Percentiles rank a stretch among this genome's conserved stretches.
Evolutionary conservation across 2,888 invertebrate species (phyloP).

Genomic region (Drosophila borealis): DNA sequence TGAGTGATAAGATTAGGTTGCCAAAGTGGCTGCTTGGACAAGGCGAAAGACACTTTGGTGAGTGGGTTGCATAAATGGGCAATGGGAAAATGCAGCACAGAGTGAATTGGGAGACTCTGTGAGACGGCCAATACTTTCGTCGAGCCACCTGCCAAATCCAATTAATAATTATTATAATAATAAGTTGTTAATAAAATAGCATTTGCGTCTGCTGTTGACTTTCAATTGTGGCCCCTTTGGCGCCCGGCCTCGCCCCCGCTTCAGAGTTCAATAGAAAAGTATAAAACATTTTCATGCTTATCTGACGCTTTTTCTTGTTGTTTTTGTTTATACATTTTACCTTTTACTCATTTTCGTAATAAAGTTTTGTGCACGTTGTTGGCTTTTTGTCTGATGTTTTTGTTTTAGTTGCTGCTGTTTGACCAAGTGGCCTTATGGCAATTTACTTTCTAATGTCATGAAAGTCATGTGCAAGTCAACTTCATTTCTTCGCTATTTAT

Average conservation of each 20-base stretch:
- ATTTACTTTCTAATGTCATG: constrained; percentile 79
- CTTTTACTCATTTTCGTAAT: constrained; percentile 58
- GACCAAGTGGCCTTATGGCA: constrained; percentile 80
- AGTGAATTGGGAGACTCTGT: constrained; percentile 12
- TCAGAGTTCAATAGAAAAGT: constrained; percentile 66
- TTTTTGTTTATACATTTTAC: background rate
- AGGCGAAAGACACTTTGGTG: constrained; percentile 11
- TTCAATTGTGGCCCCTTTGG: constrained; percentile 32
- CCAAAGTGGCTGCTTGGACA: background rate
- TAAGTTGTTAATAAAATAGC: constrained; percentile 42
- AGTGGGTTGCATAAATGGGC: constrained; percentile 16
- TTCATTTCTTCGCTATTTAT: constrained; percentile 41
- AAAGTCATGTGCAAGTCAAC: constrained; percentile 79
- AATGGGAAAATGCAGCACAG: constrained; percentile 8
- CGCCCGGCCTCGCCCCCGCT: constrained; percentile 16
- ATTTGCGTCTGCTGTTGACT: constrained; percentile 18
- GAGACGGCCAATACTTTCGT: constrained; percentile 47
- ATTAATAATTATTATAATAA: constrained; percentile 73
- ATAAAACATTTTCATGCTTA: constrained; percentile 58
- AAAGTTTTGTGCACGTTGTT: constrained; percentile 67
- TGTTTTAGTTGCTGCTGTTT: constrained; percentile 61
- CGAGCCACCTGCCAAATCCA: constrained; percentile 53
- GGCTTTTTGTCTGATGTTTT: constrained; percentile 24
- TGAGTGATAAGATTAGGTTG: constrained; percentile 66
- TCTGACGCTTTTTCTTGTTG: constrained; percentile 33